These are phyloP conservation scores for Caenorhabditis brenneri DNA, from an alignment of 1,140 invertebrate genomes.

Conservation along the genomic window DNA sequence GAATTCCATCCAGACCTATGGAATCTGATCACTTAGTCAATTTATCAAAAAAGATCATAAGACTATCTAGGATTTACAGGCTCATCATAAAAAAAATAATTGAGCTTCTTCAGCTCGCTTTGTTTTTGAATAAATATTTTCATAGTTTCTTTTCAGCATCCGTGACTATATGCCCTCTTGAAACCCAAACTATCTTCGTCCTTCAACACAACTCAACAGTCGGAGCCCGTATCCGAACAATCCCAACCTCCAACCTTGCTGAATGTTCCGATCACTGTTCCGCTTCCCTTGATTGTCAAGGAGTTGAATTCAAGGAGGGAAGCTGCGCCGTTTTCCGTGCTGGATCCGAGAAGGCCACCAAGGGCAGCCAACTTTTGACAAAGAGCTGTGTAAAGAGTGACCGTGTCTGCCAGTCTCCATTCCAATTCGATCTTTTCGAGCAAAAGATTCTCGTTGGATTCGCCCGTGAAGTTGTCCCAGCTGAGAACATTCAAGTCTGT, in stretches of 20 bases:
- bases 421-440: conserved; percentile 70
- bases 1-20: no score
- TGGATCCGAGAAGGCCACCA: conserved; percentile 36
- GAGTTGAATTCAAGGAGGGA: conserved; percentile 50
- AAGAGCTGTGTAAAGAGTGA: conserved; percentile 67
- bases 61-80: no score
- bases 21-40: no score
- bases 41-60: no score
- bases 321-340: conserved; percentile 53
- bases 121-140: no score
- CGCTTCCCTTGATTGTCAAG: conserved; percentile 56
- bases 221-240: conserved; percentile 60
- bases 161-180: conserved; percentile 35
- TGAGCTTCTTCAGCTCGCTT: no score
- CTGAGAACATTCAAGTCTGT: conserved; percentile 63
- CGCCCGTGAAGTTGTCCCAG: conserved; percentile 69
- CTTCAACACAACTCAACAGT: conserved; percentile 69
- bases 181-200: conserved; percentile 62
- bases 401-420: conserved; percentile 69
- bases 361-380: conserved; percentile 50
- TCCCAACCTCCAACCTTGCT: conserved; percentile 58
- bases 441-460: conserved; percentile 71
- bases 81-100: no score
- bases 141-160: conserved; percentile 43
- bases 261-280: conserved; percentile 69